Conservation (phyloP, 2,797 vertebrate genomes). For the Lagorchestes hirsutus region DNA sequence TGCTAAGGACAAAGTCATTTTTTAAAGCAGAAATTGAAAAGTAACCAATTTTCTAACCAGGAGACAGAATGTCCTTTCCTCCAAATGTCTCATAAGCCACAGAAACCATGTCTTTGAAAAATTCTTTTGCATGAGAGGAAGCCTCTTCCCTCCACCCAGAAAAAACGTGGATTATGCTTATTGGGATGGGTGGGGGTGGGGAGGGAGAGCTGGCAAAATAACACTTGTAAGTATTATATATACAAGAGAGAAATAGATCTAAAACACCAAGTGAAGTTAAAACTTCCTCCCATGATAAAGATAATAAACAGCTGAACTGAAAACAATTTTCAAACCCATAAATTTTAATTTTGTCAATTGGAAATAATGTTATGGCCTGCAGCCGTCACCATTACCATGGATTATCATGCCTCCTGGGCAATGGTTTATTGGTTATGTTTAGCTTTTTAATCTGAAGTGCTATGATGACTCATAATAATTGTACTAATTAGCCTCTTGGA, state of each 20-base stretch:
- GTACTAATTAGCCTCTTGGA: constrained; percentile 40
- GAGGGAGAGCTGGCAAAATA: neutral
- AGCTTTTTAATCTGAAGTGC: constrained; percentile 55
- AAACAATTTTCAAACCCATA: constrained; percentile 36
- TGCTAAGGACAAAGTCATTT: constrained; percentile 44
- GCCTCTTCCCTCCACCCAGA: neutral
- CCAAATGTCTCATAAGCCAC: constrained; percentile 15
- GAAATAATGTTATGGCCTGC: constrained; percentile 52
- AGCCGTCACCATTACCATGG: constrained; percentile 34
- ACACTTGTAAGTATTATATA: constrained; percentile 22
- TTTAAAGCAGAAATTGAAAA: constrained; percentile 58
- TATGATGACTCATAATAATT: constrained; percentile 48
- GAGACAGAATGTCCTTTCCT: constrained; percentile 39
- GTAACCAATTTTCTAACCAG: constrained; percentile 32
- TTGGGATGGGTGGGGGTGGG: neutral
- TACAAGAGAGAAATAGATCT: constrained; percentile 42
- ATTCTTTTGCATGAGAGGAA: constrained; percentile 31
- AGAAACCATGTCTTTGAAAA: constrained; percentile 58
- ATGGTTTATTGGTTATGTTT: constrained; percentile 60
- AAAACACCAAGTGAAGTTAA: constrained; percentile 45
- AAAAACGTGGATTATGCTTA: neutral
- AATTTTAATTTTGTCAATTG: constrained; percentile 58
- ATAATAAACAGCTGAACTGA: constrained; percentile 19
- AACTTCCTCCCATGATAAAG: constrained; percentile 28
- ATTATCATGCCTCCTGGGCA: constrained; percentile 46